Evolutionary conservation across 53 echinoderm and acorn worm species (phyloP), one percentile per base, ranked within the genome.

Genomic region (Luidia sarsii): DNA sequence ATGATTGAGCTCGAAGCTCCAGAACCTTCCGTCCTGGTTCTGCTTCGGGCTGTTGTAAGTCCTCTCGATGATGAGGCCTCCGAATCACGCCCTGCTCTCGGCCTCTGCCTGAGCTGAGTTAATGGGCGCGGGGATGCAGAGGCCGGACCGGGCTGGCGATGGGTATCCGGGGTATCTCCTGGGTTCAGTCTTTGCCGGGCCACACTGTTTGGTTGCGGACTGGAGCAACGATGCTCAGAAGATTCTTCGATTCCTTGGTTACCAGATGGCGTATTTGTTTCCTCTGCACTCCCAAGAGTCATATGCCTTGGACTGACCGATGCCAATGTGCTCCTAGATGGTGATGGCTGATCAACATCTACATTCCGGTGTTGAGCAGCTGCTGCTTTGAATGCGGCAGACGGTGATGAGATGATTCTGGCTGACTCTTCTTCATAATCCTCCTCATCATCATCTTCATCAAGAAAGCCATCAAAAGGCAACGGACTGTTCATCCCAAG

Each of bases 321-420:
- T n/a, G n/a, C n/a, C n/a, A n/a, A 27, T 77, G 61, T 18, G 22
- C 22, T 56, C 11, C 36, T 22, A 7, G 50, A 50, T 38, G 72
- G 24, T n/a, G n/a, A n/a, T n/a, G n/a, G n/a, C n/a, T n/a, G n/a
- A n/a, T n/a, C n/a, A n/a, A n/a, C n/a, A n/a, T n/a, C 18, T 2
- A 18, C 62, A 11, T 35, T 65, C 9, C 18, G 13, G 0, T 75
- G 56, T 29, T 7, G 38, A 31, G 38, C 41, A n/a, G 77, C 77
- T 19, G 77, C 77, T 61, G 41, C 60, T 61, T 33, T 61, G 39
- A 77, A 77, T 45, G 59, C 77, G 10, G 77, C 77, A 28, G 77
- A 77, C 0, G 77, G 77, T 18, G 62, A 72, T 1, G 18, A 45
- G 60, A 30, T 30, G n/a, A n/a, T 38, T 27, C 11, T n/a, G 20